These are phyloP conservation scores for Nephrocerus scutellatus DNA, from an alignment of 2,888 invertebrate genomes.

Conservation along the genomic window DNA sequence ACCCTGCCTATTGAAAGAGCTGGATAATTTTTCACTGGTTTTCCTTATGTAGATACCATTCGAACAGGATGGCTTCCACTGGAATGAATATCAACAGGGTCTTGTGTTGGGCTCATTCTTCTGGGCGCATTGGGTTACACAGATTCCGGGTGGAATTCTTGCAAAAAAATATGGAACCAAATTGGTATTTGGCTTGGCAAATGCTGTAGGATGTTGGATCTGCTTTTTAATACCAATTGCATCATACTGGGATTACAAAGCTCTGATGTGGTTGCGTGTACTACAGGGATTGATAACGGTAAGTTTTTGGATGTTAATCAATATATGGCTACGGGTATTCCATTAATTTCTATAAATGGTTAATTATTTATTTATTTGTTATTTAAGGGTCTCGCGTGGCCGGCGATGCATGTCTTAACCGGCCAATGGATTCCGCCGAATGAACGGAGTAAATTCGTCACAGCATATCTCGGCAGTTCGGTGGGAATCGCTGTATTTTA, in stretches of 20 bases:
- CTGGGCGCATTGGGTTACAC: slow-evolving; percentile 65
- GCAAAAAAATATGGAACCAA: slow-evolving; percentile 66
- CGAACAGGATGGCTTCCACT: slow-evolving; percentile 48
- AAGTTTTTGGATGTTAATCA: slow-evolving; percentile 34
- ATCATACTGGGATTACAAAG: slow-evolving; percentile 53
- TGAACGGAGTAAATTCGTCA: slow-evolving; percentile 66
- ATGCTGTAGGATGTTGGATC: slow-evolving; percentile 57
- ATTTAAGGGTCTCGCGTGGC: slow-evolving; percentile 60
- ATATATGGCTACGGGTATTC: background rate
- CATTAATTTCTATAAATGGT: no score
- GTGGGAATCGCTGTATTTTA: slow-evolving; percentile 62
- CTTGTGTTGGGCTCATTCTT: slow-evolving; percentile 62
- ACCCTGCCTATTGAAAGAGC: no score
- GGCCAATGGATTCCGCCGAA: slow-evolving; percentile 76
- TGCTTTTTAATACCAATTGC: slow-evolving; percentile 61
- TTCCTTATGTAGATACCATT: slow-evolving; percentile 31
- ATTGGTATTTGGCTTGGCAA: slow-evolving; percentile 60
- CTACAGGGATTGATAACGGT: slow-evolving; percentile 65
- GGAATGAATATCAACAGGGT: slow-evolving; percentile 62
- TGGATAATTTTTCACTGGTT: slow-evolving; percentile 4
- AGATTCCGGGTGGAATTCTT: slow-evolving; percentile 65
- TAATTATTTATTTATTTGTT: no score
- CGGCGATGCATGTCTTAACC: slow-evolving; percentile 71
- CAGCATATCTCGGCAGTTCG: slow-evolving; percentile 59
- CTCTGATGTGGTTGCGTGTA: slow-evolving; percentile 55